Base-by-base conservation (phyloP, 2,888 invertebrate species). In the Endotricha flammealis region DNA sequence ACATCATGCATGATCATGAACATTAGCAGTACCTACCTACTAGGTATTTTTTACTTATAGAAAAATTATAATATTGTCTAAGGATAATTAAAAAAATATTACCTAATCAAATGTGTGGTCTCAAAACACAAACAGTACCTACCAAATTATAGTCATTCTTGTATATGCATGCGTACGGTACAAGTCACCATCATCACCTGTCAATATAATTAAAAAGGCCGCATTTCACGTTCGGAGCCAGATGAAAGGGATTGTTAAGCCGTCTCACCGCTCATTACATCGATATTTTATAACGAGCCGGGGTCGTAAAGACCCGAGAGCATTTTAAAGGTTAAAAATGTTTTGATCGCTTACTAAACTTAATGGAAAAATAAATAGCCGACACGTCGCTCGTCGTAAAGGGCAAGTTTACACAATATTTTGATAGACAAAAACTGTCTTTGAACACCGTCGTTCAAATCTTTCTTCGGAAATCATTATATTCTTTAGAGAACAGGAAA, bases 161-260 rank as follows among this genome's bases (percentile, higher is more conserved):
- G 35, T 24, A 32, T 32, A 41, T 47, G 39, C 29, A 22, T 39
- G 39, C 41, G 39, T 47, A 49, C 45, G 44, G 48, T 50, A 56
- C 52, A 50, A 11, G 24, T 27, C 46, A 27, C 28, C 11, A 48
- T 67, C 69, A 69, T 63, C 66, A 56, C 62, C 67, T 70, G 75
- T 78, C 78, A 73, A 68, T 72, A 64, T 77, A 75, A 77, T 76
- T 75, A 72, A 69, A 68, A 66, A 62, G 54, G 57, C 59, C 56
- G 57, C 64, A 54, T 63, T 65, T 62, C 62, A 64, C 64, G 56
- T 58, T 45, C 59, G 57, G 54, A 57, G 49, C 60, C 58, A 53
- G 63, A 67, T 74, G 69, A 76, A 76, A 70, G 69, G 50, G 65
- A 72, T 74, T 75, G 77, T 77, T 76, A 77, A 67, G 62, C 61